Evolutionary conservation across 1,140 invertebrate genomes (phyloP), one percentile per base, ranked within the genome.

Genomic region (Apocrypta bakeri): DNA sequence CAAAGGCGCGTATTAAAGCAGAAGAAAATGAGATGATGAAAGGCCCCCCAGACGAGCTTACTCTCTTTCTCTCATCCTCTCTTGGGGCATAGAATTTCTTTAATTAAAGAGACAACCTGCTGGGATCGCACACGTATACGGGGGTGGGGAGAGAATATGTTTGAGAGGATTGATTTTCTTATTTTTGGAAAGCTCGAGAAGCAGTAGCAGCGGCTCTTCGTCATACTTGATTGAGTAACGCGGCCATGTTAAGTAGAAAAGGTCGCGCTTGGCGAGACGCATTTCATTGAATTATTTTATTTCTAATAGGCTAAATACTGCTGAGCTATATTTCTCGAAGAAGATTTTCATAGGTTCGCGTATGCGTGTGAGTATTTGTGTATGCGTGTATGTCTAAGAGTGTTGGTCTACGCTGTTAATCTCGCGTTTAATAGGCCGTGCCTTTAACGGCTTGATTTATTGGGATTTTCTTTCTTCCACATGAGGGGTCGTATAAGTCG

Each of bases 161-260:
- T 56, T 56, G 48, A 56, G 48, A n/a, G 48, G 48, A 56, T 56
- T 56, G 48, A 56, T 56, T 56, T n/a, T 56, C 48, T 56, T 56
- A 56, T 56, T 56, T 56, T 21, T 56, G 21, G 48, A 56, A 56
- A 56, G 48, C 17, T 56, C 48, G 42, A 48, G 42, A 37, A 4
- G 9, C 1, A 48, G 42, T 2, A 17, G 42, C 0, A 48, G 42
- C 42, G 21, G 42, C 42, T 48, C 42, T 17, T 56, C 48, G 48
- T 56, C 48, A 56, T 21, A 56, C 14, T 56, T 56, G 21, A 56
- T 56, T 56, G 48, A 56, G n/a, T n/a, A n/a, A n/a, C 1, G 48
- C 48, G 48, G 48, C 48, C 48, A 21, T 6, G 48, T 56, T 56
- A 56, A 56, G 48, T 56, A 56, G 48, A 56, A 56, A 56, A 2